These are phyloP conservation scores for Hirundo rustica DNA, from an alignment of 2,797 vertebrate species.

Conservation along the genomic window DNA sequence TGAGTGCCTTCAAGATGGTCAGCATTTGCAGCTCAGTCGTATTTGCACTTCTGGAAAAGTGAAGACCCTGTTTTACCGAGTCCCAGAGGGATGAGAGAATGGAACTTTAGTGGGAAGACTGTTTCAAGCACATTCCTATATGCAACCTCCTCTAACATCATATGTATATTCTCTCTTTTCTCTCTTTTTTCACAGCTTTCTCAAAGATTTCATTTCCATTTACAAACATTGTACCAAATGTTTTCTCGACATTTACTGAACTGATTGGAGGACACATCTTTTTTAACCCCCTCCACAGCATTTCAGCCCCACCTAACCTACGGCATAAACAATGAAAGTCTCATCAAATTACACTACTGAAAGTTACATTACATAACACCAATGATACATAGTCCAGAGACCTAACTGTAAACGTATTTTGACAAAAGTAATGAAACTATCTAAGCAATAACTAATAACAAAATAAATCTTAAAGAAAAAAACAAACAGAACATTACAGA, in stretches of 20 bases:
- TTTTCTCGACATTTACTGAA: background rate
- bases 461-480: background rate
- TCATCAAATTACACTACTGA: background rate
- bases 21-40: background rate
- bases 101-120: background rate
- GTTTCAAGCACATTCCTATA: accelerated
- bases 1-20: background rate
- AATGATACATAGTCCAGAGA: background rate
- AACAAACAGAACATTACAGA: background rate
- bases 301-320: background rate
- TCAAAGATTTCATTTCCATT: background rate
- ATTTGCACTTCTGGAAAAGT: background rate
- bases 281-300: background rate
- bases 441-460: background rate
- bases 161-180: accelerated
- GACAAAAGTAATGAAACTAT: background rate
- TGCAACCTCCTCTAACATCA: background rate
- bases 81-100: background rate
- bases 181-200: background rate
- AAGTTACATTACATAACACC: background rate
- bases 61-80: background rate
- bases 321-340: background rate
- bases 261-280: background rate
- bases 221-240: background rate
- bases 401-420: background rate